Percentiles rank a stretch among this genome's conserved stretches.
These are phyloP conservation scores for Polyodon spathula DNA, from an alignment of 2,113 vertebrate genomes.

Conservation along the genomic window DNA sequence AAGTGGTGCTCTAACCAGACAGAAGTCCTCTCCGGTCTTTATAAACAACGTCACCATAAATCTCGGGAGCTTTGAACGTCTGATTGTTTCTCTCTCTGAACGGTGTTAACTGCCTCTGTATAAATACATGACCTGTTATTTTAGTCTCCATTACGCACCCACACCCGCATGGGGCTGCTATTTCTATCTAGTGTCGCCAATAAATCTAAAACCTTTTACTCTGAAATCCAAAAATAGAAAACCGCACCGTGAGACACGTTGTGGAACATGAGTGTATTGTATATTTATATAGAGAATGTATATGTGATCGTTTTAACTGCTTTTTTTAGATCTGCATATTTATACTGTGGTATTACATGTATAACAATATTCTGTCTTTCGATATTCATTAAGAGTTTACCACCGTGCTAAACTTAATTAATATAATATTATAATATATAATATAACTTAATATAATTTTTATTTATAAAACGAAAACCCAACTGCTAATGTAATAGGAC, in stretches of 20 bases:
- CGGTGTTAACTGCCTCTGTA: slow-evolving; percentile 58
- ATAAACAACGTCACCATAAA: slow-evolving; percentile 20
- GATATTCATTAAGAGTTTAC: too few relatives aligned
- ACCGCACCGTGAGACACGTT: slow-evolving; percentile 14
- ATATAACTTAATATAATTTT: too few relatives aligned
- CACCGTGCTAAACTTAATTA: too few relatives aligned
- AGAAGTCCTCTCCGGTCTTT: slow-evolving; percentile 7
- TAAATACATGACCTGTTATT: slow-evolving; percentile 57
- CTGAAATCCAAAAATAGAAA: slow-evolving; percentile 53
- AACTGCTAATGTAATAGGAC: too few relatives aligned
- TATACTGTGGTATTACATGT: too few relatives aligned
- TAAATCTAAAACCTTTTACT: slow-evolving; percentile 50
- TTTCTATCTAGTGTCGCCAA: slow-evolving; percentile 54
- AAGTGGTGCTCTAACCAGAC: slow-evolving; percentile 4
- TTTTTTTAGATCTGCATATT: too few relatives aligned
- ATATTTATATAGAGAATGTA: background rate
- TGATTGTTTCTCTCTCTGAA: slow-evolving; percentile 22
- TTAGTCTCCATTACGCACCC: slow-evolving; percentile 49
- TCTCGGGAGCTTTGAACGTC: slow-evolving; percentile 10
- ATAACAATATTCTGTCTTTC: too few relatives aligned
- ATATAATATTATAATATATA: too few relatives aligned
- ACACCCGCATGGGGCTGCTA: slow-evolving; percentile 45
- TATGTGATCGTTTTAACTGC: background rate
- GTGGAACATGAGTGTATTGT: background rate
- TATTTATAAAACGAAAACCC: too few relatives aligned